A percentile compares a stretch with the other conserved stretches of the same genome.
phyloP scores from a whole-genome alignment of 2,797 vertebrate species.

The Notamacropus eugenii region DNA sequence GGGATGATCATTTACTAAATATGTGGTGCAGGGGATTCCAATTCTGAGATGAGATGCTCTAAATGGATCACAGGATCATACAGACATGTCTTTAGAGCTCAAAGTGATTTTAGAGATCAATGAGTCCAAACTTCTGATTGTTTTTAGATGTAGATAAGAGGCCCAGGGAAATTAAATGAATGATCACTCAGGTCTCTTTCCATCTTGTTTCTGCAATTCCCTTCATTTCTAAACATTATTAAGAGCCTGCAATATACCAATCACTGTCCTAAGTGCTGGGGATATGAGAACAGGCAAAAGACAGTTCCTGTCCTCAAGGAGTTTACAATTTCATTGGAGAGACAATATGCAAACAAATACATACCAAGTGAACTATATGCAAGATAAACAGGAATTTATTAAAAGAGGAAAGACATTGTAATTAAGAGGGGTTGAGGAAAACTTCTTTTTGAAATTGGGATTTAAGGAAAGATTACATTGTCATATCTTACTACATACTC shows the following conservation, averaged over 20 bases:
- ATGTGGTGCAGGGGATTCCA: neutral
- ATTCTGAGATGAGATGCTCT: neutral
- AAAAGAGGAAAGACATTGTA: neutral
- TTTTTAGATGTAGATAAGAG: neutral
- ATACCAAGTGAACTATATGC: neutral
- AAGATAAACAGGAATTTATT: neutral
- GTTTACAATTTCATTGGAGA: neutral
- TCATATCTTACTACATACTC: neutral
- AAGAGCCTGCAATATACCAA: neutral
- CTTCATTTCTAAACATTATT: neutral
- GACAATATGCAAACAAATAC: neutral
- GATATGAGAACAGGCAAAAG: neutral
- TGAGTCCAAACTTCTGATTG: neutral
- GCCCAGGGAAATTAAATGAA: neutral
- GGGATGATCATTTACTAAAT: neutral
- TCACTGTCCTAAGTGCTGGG: neutral
- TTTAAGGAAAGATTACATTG: neutral
- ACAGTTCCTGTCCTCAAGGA: neutral
- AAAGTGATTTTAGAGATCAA: neutral
- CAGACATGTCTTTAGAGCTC: neutral
- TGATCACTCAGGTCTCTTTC: neutral
- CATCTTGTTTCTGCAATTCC: neutral
- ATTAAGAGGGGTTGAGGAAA: neutral
- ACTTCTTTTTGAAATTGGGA: neutral
- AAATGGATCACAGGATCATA: neutral